phyloP scores from a whole-genome alignment of 2,113 vertebrate species.

The Pygoscelis adeliae region DNA sequence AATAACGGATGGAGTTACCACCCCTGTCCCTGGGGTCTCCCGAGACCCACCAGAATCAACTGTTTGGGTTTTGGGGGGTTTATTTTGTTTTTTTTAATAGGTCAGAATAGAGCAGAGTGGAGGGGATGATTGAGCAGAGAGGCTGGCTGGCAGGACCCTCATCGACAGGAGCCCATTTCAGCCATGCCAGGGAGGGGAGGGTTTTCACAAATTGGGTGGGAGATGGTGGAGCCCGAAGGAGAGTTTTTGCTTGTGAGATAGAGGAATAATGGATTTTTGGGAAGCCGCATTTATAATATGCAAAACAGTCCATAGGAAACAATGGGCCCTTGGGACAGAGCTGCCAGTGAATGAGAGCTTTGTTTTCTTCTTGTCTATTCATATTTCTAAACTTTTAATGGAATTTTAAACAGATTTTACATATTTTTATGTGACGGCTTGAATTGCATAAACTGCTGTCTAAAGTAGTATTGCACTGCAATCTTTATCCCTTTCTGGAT shows the following conservation, averaged over 20 bases:
- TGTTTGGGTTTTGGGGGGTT: background rate
- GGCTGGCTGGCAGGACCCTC: background rate
- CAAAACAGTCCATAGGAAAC: slow-evolving; percentile 48
- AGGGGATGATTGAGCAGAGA: background rate
- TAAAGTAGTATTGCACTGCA: background rate
- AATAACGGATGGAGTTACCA: background rate
- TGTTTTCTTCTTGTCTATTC: slow-evolving; percentile 62
- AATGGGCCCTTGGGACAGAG: slow-evolving; percentile 41
- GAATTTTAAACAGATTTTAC: slow-evolving; percentile 44
- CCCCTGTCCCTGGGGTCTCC: background rate
- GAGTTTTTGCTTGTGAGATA: background rate
- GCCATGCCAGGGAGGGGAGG: background rate
- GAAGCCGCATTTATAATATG: slow-evolving; percentile 47
- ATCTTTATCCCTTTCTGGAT: slow-evolving; percentile 1
- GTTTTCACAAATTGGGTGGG: background rate
- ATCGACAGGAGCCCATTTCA: background rate
- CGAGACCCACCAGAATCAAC: background rate
- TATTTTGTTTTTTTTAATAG: background rate
- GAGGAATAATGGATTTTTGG: slow-evolving; percentile 48
- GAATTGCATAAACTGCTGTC: background rate
- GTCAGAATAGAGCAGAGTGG: background rate
- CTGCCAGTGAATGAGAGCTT: slow-evolving; percentile 60
- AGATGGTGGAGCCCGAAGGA: background rate
- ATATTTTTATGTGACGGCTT: background rate
- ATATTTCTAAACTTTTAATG: slow-evolving; percentile 48